Base-by-base conservation (phyloP, 2,888 invertebrate genomes). In the Ophion ellenae region DNA sequence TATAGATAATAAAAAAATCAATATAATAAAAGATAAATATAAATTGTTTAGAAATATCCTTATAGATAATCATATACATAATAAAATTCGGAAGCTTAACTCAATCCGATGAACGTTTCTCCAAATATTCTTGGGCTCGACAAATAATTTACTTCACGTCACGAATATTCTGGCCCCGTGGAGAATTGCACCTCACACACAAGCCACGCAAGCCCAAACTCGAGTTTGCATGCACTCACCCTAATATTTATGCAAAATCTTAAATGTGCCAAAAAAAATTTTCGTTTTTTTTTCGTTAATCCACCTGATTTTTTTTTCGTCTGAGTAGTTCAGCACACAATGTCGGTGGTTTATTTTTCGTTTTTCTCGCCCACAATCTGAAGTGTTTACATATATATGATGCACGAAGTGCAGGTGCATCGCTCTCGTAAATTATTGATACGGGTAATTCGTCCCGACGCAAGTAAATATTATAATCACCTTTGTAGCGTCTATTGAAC, bases 381-480 rank as follows among this genome's bases (percentile, higher is more conserved):
- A 11, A n/a, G 4, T 82, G 64, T 66, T 73, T 78, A 36, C 66
- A 40, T 71, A 28, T 69, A 61, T n/a, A 47, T 45, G 71, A 61
- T 45, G 63, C 75, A 73, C 67, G 47, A 28, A 79, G 28, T 45
- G 64, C 86, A 83, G 86, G 86, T 83, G 81, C 78, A 79, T 71
- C 76, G 71, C 36, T 74, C 78, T 78, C 57, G 32, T 75, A 79
- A 83, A 86, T 81, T 69, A 86, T 83, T 81, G 83, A 83, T 83
- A 83, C 83, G 81, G 20, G 24, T 73, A 86, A 86, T 86, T 86
- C 59, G 77, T 32, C 81, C 53, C 53, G 77, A 63, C 64, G 74
- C 32, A 74, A 81, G 83, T 81, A 81, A 86, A 83, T 83, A 86
- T 86, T 81, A 59, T 83, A 86, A 86, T 86, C 83, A 86, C 81